These are phyloP conservation scores for Hirtodrosophila histrioides DNA, from an alignment of 2,888 invertebrate species.

Conservation along the genomic window DNA sequence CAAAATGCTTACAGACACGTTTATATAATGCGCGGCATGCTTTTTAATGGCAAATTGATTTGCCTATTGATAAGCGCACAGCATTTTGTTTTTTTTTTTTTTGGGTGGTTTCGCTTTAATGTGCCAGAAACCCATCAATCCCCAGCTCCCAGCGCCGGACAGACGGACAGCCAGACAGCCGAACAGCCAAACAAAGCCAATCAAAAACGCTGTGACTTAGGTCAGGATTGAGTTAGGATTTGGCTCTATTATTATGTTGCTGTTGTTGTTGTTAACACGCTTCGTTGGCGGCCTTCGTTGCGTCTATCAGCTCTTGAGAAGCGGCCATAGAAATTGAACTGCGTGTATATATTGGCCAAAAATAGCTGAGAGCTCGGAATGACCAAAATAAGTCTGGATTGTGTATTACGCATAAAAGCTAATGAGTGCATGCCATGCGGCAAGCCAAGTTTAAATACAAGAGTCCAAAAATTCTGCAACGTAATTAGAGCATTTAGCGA, in stretches of 20 bases:
- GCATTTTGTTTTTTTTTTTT: no score
- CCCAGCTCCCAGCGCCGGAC: slow-evolving; percentile 23
- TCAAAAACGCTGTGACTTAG: slow-evolving; percentile 63
- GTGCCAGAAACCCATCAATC: slow-evolving; percentile 70
- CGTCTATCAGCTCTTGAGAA: slow-evolving; percentile 33
- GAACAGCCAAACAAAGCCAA: slow-evolving; percentile 46
- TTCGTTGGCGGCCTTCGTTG: slow-evolving; percentile 47
- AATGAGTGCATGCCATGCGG: neutral
- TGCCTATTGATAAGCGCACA: slow-evolving; percentile 68
- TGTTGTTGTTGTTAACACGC: slow-evolving; percentile 29
- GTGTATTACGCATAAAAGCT: neutral
- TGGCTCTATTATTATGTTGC: slow-evolving; percentile 10
- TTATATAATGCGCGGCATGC: slow-evolving; percentile 67
- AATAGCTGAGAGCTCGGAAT: neutral
- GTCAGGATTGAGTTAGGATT: slow-evolving; percentile 65
- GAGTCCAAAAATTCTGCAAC: slow-evolving; percentile 53
- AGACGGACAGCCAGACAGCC: slow-evolving; percentile 9
- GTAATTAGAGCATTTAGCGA: slow-evolving; percentile 71
- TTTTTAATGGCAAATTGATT: slow-evolving; percentile 71
- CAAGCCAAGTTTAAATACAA: slow-evolving; percentile 21
- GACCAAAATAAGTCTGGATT: slow-evolving; percentile 21
- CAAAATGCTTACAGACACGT: slow-evolving; percentile 39
- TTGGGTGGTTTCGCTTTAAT: slow-evolving; percentile 23
- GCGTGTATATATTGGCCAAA: neutral
- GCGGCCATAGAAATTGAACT: slow-evolving; percentile 12